These are phyloP conservation scores for Cephus spinipes DNA, from an alignment of 2,888 invertebrate genomes.

Conservation along the genomic window DNA sequence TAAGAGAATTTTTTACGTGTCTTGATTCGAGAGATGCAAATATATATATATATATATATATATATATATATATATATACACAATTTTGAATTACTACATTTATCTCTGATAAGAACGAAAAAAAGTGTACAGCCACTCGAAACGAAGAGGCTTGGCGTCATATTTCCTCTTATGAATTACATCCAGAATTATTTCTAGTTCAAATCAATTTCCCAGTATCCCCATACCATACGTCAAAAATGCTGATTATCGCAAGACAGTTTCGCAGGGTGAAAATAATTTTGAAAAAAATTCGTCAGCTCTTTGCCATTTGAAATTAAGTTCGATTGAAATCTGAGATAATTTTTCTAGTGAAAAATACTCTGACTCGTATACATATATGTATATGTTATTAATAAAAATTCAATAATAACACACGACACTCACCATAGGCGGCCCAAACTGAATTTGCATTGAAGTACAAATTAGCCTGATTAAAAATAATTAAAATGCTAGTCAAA, in stretches of 20 bases:
- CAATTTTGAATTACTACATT: too few species aligned
- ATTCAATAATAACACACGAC: not conserved
- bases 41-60: not conserved
- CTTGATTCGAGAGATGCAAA: not conserved
- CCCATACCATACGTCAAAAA: too few species aligned
- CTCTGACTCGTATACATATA: not conserved
- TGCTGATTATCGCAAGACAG: too few species aligned
- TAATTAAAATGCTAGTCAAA: not conserved
- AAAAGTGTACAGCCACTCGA: not conserved
- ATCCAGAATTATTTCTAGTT: too few species aligned
- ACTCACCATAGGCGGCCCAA: not conserved
- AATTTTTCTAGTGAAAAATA: not conserved
- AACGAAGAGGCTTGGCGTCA: not conserved
- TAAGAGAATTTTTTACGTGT: not conserved
- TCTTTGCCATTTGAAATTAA: too few species aligned
- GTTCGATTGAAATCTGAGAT: not conserved
- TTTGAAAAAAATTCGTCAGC: too few species aligned
- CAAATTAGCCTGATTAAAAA: not conserved
- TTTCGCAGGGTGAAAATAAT: too few species aligned
- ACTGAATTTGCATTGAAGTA: not conserved
- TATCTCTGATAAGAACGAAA: too few species aligned
- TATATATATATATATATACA: not conserved
- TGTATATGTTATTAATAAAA: not conserved
- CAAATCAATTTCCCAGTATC: too few species aligned
- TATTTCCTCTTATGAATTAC: too few species aligned